Conservation (phyloP, 2,888 invertebrate species). For the Teleogryllus oceanicus region DNA sequence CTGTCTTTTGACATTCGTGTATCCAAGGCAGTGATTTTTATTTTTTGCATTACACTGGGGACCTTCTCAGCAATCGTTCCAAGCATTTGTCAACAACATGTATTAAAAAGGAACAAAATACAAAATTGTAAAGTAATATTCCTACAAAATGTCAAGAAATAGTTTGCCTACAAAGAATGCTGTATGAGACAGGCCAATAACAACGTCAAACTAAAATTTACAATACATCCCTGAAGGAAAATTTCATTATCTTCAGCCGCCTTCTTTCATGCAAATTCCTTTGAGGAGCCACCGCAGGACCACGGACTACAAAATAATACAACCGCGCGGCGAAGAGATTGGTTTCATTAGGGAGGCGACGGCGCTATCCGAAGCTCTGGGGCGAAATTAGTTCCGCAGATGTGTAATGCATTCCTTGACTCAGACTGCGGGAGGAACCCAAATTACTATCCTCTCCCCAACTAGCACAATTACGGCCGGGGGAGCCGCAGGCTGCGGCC, state of each 20-base stretch:
- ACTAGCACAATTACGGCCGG: not conserved
- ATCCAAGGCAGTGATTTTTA: too few relatives aligned
- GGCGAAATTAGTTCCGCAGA: slow-evolving; percentile 18
- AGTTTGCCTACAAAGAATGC: too few relatives aligned
- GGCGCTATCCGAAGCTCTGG: not conserved
- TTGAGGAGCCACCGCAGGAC: not conserved
- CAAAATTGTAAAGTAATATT: too few relatives aligned
- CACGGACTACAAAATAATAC: not conserved
- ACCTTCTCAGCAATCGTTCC: too few relatives aligned
- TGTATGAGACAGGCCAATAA: not conserved
- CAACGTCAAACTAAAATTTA: too few relatives aligned
- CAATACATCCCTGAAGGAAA: too few relatives aligned
- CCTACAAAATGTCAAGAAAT: too few relatives aligned
- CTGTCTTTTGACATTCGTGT: too few relatives aligned
- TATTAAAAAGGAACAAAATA: too few relatives aligned
- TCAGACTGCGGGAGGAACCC: not conserved
- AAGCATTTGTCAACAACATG: too few relatives aligned
- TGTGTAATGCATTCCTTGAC: slow-evolving; percentile 9
- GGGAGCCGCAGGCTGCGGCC: too few relatives aligned
- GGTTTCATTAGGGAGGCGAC: not conserved
- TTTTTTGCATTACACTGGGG: too few relatives aligned
- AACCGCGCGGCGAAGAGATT: not conserved
- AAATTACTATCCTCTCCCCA: not conserved
- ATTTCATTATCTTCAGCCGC: not conserved
- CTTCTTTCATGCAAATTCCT: not conserved